Evolutionary conservation across 2,888 invertebrate genomes (phyloP).

Genomic region (Agapetus fuscipes): DNA sequence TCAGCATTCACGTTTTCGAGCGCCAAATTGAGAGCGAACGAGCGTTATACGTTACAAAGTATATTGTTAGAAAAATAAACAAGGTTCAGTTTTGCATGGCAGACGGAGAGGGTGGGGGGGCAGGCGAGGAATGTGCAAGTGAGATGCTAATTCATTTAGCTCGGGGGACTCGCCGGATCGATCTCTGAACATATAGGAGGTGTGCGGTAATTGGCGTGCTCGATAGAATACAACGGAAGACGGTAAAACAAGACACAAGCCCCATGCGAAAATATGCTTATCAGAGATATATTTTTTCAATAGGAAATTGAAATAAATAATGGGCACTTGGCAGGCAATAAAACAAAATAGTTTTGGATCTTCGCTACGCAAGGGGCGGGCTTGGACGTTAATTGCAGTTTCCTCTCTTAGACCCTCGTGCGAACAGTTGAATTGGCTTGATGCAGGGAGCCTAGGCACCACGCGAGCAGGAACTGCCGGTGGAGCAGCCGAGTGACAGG

Average conservation of each 20-base stretch:
- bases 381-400: slow-evolving; percentile 11
- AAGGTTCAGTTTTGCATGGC: no score
- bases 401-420: no score
- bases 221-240: not conserved
- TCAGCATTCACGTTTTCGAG: slow-evolving; percentile 2
- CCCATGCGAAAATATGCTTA: no score
- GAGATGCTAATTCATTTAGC: slow-evolving; percentile 14
- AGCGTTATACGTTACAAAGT: not conserved
- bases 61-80: slow-evolving; percentile 8
- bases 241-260: no score
- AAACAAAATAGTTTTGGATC: no score
- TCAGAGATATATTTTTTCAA: no score
- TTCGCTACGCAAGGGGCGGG: slow-evolving; percentile 16
- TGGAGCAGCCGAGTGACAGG: no score
- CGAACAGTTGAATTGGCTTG: no score
- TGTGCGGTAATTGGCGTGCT: slow-evolving; percentile 5
- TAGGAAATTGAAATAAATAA: no score
- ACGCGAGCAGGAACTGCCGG: no score
- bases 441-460: no score
- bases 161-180: slow-evolving; percentile 7
- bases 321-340: no score
- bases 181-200: slow-evolving; percentile 7
- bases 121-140: slow-evolving; percentile 3
- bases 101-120: not conserved
- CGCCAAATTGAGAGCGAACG: not conserved